Percentiles rank a stretch among this genome's conserved stretches.
Conservation (phyloP, 2,113 vertebrate species). For the Lophotis ruficrista region DNA sequence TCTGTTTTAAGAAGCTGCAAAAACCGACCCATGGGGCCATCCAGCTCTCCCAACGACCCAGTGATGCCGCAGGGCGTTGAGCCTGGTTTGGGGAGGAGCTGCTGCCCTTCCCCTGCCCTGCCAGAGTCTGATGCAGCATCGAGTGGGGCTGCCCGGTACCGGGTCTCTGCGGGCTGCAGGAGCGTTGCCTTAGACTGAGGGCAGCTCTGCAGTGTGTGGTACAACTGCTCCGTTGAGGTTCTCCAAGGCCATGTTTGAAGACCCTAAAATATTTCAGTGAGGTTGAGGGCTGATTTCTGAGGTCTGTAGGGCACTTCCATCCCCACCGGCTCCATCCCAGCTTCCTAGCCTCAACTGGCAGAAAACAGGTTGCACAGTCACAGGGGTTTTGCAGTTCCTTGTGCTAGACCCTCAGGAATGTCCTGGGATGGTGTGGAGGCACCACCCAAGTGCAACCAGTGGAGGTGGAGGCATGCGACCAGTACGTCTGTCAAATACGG, state of each 20-base stretch:
- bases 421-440: not conserved
- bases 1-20: not conserved
- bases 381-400: not conserved
- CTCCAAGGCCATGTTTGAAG: not conserved
- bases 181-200: not conserved
- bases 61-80: accelerated
- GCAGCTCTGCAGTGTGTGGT: not conserved
- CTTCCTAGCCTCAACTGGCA: not conserved
- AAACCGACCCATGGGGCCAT: accelerated
- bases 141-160: not conserved
- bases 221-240: not conserved
- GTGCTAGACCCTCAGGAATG: not conserved
- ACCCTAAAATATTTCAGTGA: not conserved
- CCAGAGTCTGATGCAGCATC: accelerated
- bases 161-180: not conserved
- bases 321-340: accelerated
- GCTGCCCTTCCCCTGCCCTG: not conserved
- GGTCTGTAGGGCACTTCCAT: not conserved
- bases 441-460: not conserved
- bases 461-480: not conserved
- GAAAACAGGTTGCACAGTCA: not conserved
- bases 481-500: accelerated
- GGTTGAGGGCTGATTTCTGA: not conserved
- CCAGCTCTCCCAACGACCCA: not conserved
- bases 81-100: not conserved